These are phyloP conservation scores for Actinemys pallida DNA, from an alignment of 2,113 vertebrate genomes.

Conservation along the genomic window DNA sequence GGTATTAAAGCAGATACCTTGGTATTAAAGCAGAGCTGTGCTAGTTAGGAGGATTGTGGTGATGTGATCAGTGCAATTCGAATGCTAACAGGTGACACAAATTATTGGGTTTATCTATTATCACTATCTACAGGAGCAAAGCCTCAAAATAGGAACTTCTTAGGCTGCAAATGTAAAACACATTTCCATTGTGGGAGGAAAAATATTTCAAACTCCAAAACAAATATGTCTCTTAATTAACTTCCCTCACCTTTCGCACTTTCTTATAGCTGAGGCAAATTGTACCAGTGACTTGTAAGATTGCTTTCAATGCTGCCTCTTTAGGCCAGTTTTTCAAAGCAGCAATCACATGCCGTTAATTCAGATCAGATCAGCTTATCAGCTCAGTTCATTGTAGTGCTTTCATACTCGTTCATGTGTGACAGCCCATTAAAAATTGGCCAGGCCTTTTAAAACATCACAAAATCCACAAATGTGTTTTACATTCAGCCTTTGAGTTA, in stretches of 20 bases:
- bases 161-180: conserved; percentile 43
- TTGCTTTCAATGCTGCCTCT: conserved; percentile 70
- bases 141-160: conserved; percentile 47
- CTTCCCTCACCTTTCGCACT: conserved; percentile 66
- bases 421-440: conserved; percentile 86
- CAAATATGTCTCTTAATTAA: conserved; percentile 70
- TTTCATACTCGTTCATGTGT: conserved; percentile 84
- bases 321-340: conserved; percentile 71
- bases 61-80: conserved; percentile 36
- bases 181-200: conserved; percentile 45
- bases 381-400: conserved; percentile 80
- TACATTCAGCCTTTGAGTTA: conserved; percentile 44
- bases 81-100: conserved; percentile 53
- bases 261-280: conserved; percentile 70
- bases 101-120: conserved; percentile 54
- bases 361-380: conserved; percentile 78
- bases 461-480: conserved; percentile 51
- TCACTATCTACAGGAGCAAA: conserved; percentile 48
- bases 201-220: conserved; percentile 68
- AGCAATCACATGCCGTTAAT: conserved; percentile 83
- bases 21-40: neutral
- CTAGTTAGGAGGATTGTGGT: neutral
- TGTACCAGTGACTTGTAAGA: conserved; percentile 78
- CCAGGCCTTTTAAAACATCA: conserved; percentile 78
- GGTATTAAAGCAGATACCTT: neutral